Evolutionary conservation across 2,113 vertebrate genomes (phyloP).

Genomic region (Forbesichthys agassizii): DNA sequence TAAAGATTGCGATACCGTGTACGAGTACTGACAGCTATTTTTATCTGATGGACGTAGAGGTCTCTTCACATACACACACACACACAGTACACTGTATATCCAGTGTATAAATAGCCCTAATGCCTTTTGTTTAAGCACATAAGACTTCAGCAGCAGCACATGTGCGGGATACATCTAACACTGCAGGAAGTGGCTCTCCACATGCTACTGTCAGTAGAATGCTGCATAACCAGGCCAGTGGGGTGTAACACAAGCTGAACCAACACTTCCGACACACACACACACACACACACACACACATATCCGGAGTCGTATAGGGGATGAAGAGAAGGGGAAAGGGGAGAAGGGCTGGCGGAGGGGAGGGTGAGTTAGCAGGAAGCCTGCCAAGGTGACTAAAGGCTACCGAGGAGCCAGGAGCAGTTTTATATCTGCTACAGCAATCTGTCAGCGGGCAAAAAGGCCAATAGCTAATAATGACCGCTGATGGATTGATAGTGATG

Average conservation of each 20-base stretch:
- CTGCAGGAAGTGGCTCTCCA: constrained; percentile 6
- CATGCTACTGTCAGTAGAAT: background rate
- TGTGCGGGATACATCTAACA: background rate
- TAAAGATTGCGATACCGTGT: too few species aligned
- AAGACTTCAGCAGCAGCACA: too few species aligned
- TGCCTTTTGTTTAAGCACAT: too few species aligned
- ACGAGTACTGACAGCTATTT: too few species aligned
- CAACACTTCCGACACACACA: constrained; percentile 1
- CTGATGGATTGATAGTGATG: constrained; percentile 52
- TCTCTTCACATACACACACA: too few species aligned
- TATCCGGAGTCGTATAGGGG: background rate
- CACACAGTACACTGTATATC: too few species aligned
- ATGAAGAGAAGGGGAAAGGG: constrained; percentile 6
- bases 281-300: constrained; percentile 8
- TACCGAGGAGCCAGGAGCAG: constrained; percentile 16
- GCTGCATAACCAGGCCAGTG: background rate
- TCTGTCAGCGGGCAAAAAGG: constrained; percentile 47
- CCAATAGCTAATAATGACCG: constrained; percentile 49
- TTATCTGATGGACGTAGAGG: too few species aligned
- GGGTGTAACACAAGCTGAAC: background rate
- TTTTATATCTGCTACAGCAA: constrained; percentile 5
- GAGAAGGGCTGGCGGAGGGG: constrained; percentile 4
- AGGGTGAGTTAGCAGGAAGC: constrained; percentile 17
- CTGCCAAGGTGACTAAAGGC: constrained; percentile 28
- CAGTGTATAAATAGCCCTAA: too few species aligned